Conservation (phyloP, 2,113 vertebrate genomes). For the Phycodurus eques region DNA sequence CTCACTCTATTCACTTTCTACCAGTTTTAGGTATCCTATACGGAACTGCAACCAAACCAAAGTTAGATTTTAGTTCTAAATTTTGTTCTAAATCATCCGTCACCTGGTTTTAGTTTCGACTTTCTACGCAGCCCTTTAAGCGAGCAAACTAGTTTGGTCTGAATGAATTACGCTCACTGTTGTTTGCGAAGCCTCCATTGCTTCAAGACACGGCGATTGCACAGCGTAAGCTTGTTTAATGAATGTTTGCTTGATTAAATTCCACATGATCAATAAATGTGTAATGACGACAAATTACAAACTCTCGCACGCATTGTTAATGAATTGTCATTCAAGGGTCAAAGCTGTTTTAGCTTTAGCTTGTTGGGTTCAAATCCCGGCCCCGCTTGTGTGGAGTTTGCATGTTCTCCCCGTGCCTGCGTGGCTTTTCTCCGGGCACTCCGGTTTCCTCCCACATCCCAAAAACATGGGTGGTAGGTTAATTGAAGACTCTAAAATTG, state of each 20-base stretch:
- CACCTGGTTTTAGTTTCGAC: not conserved
- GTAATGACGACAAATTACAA: not conserved
- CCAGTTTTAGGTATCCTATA: too few species aligned
- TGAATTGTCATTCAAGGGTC: conserved; percentile 1
- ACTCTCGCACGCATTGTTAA: not conserved
- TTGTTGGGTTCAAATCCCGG: too few species aligned
- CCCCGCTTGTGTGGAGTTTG: too few species aligned
- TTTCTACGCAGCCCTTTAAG: not conserved
- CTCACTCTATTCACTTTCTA: not conserved
- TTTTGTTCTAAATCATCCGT: too few species aligned
- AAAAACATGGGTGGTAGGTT: too few species aligned
- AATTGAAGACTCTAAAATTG: too few species aligned
- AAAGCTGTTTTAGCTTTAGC: not conserved
- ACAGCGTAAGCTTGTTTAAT: not conserved
- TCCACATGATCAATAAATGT: not conserved
- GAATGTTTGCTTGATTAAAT: not conserved
- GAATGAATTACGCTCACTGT: not conserved
- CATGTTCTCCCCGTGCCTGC: too few species aligned
- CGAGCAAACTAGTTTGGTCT: not conserved
- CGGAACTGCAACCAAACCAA: too few species aligned
- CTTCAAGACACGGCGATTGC: not conserved
- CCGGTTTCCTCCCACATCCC: too few species aligned
- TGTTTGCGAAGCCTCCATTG: not conserved
- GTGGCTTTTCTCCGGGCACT: too few species aligned
- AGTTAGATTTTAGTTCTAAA: too few species aligned